Percentiles rank a stretch among this genome's conserved stretches.
Conservation (phyloP, 2,113 vertebrate genomes). For the Chloroceryle aenea region DNA sequence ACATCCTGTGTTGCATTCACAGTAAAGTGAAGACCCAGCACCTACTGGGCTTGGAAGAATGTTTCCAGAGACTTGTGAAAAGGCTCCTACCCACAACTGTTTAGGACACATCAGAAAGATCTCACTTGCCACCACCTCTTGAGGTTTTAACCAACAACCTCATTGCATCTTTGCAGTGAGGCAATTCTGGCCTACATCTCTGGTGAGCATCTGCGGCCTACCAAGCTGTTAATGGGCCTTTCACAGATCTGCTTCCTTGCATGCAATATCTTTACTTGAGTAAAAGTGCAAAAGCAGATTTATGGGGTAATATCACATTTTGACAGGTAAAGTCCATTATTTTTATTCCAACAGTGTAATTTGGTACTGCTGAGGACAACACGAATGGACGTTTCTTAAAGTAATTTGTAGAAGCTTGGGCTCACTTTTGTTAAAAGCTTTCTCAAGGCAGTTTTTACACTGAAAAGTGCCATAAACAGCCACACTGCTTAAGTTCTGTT, state of each 20-base stretch:
- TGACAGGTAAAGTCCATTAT: constrained; percentile 24
- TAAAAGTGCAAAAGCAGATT: background rate
- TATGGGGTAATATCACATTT: background rate
- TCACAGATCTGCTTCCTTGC: background rate
- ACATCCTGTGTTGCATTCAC: background rate
- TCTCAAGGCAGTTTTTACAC: background rate
- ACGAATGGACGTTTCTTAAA: background rate
- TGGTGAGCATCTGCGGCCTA: background rate
- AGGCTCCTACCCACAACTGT: background rate
- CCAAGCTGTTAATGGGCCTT: background rate
- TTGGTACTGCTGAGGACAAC: background rate
- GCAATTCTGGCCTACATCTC: background rate
- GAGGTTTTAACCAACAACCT: background rate
- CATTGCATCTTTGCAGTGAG: background rate
- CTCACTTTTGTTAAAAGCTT: constrained; percentile 1
- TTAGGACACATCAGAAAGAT: background rate
- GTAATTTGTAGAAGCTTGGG: background rate
- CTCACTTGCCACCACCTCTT: background rate
- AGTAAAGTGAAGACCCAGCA: background rate
- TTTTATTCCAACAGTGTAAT: background rate
- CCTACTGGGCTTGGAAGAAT: background rate
- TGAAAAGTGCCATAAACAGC: background rate
- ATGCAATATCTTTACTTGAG: background rate
- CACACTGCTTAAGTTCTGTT: background rate
- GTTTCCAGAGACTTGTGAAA: background rate